Base-by-base conservation (phyloP, 2,888 invertebrate species). In the Epistrophella euchroma region DNA sequence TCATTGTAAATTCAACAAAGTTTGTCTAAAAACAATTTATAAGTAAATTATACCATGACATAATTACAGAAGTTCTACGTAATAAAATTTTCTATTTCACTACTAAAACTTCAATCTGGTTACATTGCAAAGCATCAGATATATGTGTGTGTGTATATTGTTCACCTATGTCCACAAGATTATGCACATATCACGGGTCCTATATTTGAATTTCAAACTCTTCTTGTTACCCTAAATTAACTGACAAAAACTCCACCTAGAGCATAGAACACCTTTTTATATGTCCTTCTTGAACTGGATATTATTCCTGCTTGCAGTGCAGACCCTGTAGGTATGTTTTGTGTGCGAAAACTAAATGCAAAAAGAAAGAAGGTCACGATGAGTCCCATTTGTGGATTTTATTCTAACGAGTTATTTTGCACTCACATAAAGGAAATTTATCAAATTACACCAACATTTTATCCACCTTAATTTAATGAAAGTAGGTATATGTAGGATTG, bases 321-420 rank as follows among this genome's bases (percentile, higher is more conserved):
- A 2, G 56, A 56, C 60, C 47, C 55, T 47, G 32, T 58, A 19
- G 35, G 19, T 43, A 1, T 47, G 19, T 52, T 35, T 43, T 68
- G 68, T 73, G 72, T 52, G 68, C 37, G 43, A 68, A 77, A 72
- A 77, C 15, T 40, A 37, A 52, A 25, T 47, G 47, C 11, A 56
- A 64, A 40, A 64, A 50, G 56, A 85, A 81, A 81, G 62, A 77
- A 85, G 81, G 81, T 85, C 76, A 77, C 68, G 55, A 76, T 73
- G 68, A 81, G 81, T 73, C 76, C 76, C 68, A 68, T 85, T 85
- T 81, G 81, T 60, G 71, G 85, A 77, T 73, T 80, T 47, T 66
- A 76, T 62, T 70, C 76, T 70, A 72, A 72, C 72, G 72, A 68
- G 72, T 81, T 81, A 76, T 80, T 80, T 85, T 85, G 68, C 75